Evolutionary conservation across 37 sponge, comb jelly and placozoan species (phyloP).

Genomic region (Haliclona indistincta): DNA sequence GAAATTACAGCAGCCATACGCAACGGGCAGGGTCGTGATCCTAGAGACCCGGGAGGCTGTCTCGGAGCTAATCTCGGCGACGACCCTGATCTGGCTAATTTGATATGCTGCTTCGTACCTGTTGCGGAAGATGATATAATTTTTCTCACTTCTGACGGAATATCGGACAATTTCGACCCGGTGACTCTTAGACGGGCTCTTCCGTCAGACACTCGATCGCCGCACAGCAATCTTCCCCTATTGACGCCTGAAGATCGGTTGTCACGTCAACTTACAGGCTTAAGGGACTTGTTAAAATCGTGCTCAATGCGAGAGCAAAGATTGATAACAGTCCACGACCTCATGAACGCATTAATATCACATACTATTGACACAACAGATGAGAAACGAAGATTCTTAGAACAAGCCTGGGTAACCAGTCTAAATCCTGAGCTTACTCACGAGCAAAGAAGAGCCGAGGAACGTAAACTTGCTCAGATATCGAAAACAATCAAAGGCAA

Average conservation of each 20-base stretch:
- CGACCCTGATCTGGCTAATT: constrained; percentile 75
- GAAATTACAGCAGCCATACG: constrained; percentile 71
- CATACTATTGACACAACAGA: constrained; percentile 56
- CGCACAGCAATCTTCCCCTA: constrained; percentile 15
- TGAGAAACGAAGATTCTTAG: constrained; percentile 56
- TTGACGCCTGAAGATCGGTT: constrained; percentile 49
- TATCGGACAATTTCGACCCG: constrained; percentile 81
- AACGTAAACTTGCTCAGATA: constrained; percentile 24
- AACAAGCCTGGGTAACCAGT: constrained; percentile 29
- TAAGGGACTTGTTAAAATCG: constrained; percentile 20
- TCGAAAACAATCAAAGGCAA: constrained; percentile 72
- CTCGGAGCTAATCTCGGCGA: constrained; percentile 70
- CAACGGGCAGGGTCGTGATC: constrained; percentile 51
- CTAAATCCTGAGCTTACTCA: constrained; percentile 16
- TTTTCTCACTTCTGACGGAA: constrained; percentile 68
- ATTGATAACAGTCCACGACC: constrained; percentile 13
- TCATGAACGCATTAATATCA: constrained; percentile 38
- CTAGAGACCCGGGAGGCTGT: constrained; percentile 71
- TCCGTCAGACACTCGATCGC: neutral
- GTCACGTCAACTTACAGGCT: neutral
- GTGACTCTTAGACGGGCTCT: constrained; percentile 52
- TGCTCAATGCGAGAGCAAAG: no score
- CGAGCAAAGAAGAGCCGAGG: constrained; percentile 38
- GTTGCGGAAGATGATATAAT: constrained; percentile 57
- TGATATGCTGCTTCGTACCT: constrained; percentile 61